phyloP scores from a whole-genome alignment of 2,888 invertebrate species.

The Morpho helenor region DNA sequence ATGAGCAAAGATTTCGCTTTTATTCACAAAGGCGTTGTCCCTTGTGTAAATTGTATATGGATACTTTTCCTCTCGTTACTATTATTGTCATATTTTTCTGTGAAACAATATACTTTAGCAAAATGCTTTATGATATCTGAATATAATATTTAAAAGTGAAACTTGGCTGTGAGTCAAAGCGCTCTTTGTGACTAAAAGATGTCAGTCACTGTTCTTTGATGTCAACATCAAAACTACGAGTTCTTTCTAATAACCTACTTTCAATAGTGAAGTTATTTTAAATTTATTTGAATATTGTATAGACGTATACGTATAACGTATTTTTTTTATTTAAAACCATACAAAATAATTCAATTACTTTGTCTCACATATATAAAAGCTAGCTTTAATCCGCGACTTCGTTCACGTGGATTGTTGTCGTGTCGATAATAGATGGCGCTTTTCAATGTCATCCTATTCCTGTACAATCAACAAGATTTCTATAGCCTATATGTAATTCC shows the following conservation, averaged over 20 bases:
- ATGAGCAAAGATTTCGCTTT: constrained; percentile 55
- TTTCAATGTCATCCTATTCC: no score
- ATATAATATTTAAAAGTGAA: constrained; percentile 37
- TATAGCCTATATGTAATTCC: no score
- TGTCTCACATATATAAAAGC: no score
- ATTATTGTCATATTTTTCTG: constrained; percentile 30
- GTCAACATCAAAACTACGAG: constrained; percentile 18
- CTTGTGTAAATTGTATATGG: constrained; percentile 27
- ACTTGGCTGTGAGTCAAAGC: constrained; percentile 29
- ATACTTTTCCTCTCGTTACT: constrained; percentile 55
- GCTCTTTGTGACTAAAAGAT: constrained; percentile 27
- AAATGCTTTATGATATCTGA: constrained; percentile 29
- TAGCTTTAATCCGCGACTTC: no score
- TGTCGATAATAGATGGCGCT: no score
- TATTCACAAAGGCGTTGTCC: constrained; percentile 29
- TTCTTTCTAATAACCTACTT: constrained; percentile 7
- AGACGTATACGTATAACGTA: no score
- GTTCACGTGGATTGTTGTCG: no score
- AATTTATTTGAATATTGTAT: no score
- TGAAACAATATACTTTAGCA: constrained; percentile 28
- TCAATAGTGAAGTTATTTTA: not conserved
- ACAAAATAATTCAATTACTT: no score
- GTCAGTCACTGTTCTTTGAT: constrained; percentile 25
- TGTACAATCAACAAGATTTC: no score
- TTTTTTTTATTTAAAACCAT: no score